Evolutionary conservation across 2,113 vertebrate genomes (phyloP), one percentile per base, ranked within the genome.

Genomic region (Halichoeres trimaculatus): DNA sequence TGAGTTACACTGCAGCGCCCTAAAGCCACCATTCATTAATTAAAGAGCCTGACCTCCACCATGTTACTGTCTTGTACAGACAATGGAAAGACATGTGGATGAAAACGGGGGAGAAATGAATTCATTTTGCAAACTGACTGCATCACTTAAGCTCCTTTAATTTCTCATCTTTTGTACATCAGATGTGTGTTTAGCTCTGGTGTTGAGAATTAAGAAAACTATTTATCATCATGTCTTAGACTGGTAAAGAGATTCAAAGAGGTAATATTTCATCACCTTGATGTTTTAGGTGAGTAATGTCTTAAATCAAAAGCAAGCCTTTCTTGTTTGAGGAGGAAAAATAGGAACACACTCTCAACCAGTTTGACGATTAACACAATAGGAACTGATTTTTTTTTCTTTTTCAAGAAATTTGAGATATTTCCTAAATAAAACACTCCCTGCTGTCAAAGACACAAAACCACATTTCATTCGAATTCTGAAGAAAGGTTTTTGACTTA

Each of bases 1-100:
- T 83, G 72, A 85, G 85, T 83, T 74, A 80, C 45, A 36, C 81
- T 30, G 84, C 26, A 52, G 55, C 10, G 12, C 50, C 83, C 83
- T 57, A 60, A 43, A 87, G 83, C 63, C 76, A 55, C 81, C 58
- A 4, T 43, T 79, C 74, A 76, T 81, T 82, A 86, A 84, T 81
- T 79, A 73, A 66, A 71, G 65, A 51, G 76, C 70, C 75, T 85
- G 78, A 87, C 70, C 81, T 84, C 48, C 45, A 64, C 64, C 24
- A 65, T 77, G 64, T 76, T 56, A 79, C 78, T 70, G 79, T 26
- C 63, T 83, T 71, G 69, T 68, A 43, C 67, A 78, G 78, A 56
- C 73, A 80, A 82, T 80, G 24, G 68, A 60, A 73, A 78, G 67
- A 67, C 30, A 58, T 3, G 65, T 48, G 19, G 17, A 52, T 48